Percentiles rank a stretch among this genome's conserved stretches.
These are phyloP conservation scores for Apodemia mormo DNA, from an alignment of 2,888 invertebrate genomes.

Conservation along the genomic window DNA sequence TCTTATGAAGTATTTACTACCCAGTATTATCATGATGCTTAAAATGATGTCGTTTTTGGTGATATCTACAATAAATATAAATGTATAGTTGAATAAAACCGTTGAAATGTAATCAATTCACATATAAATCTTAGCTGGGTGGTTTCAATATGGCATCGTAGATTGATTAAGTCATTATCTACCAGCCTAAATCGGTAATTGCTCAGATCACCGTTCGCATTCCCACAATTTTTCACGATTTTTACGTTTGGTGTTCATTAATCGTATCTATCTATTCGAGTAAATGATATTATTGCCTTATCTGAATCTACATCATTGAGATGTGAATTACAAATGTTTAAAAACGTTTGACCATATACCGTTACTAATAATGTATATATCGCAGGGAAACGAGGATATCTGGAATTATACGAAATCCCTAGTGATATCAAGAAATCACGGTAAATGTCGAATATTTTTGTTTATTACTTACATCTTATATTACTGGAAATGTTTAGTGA, in stretches of 20 bases:
- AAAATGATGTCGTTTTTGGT: not conserved
- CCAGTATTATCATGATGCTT: not conserved
- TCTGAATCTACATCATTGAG: slow-evolving; percentile 6
- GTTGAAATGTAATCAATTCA: not conserved
- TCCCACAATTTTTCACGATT: slow-evolving; percentile 5
- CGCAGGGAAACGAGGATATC: too few species aligned
- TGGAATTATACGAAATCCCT: too few species aligned
- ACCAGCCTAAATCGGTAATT: slow-evolving; percentile 10
- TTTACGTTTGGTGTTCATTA: slow-evolving; percentile 9
- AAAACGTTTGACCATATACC: not conserved
- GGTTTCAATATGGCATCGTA: slow-evolving; percentile 1
- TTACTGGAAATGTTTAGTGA: too few species aligned
- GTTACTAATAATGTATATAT: not conserved
- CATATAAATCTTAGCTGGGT: not conserved
- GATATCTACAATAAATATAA: not conserved
- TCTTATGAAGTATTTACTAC: too few species aligned
- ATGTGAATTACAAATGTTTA: not conserved
- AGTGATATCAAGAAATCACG: too few species aligned
- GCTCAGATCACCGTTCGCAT: slow-evolving; percentile 9
- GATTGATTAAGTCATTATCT: slow-evolving; percentile 20
- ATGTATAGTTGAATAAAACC: not conserved
- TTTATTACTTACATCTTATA: too few species aligned
- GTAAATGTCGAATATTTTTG: too few species aligned
- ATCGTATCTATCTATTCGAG: slow-evolving; percentile 1
- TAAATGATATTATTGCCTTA: slow-evolving; percentile 14